phyloP scores from a whole-genome alignment of 64 coral and sea anemone genomes.

The Montipora sp. region DNA sequence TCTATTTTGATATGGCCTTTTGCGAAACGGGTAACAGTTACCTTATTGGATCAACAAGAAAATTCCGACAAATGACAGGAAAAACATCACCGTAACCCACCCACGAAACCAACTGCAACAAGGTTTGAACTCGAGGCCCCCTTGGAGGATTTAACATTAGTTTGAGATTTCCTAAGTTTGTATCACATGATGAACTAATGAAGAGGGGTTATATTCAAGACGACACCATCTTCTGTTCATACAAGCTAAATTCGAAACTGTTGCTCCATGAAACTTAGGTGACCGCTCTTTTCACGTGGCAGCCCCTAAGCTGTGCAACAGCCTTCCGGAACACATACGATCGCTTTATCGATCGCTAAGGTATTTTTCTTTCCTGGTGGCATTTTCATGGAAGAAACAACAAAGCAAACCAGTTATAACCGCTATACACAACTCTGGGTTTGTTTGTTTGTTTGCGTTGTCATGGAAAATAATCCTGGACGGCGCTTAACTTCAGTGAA shows the following conservation, averaged over 20 bases:
- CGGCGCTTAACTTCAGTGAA: too few relatives aligned
- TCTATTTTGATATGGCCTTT: conserved; percentile 15
- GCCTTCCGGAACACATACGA: too few relatives aligned
- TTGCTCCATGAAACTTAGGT: too few relatives aligned
- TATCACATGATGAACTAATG: neutral
- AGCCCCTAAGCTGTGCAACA: too few relatives aligned
- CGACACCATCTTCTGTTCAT: conserved; percentile 8
- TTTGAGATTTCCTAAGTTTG: neutral
- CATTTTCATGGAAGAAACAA: too few relatives aligned
- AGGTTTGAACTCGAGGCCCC: neutral
- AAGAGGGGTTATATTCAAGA: neutral
- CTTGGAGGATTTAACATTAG: neutral
- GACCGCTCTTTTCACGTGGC: too few relatives aligned
- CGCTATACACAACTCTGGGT: too few relatives aligned
- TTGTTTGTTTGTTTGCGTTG: too few relatives aligned
- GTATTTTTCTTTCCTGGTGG: too few relatives aligned
- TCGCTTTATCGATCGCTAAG: too few relatives aligned
- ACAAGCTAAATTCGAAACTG: neutral
- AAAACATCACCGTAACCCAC: neutral
- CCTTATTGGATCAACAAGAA: conserved; percentile 15
- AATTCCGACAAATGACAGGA: neutral
- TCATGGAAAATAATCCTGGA: too few relatives aligned
- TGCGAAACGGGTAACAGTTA: neutral
- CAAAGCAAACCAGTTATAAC: too few relatives aligned
- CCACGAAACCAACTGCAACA: neutral